Percentiles rank a stretch among this genome's conserved stretches.
Conservation (phyloP, 2,888 invertebrate genomes). For the Synergus laeviventris region DNA sequence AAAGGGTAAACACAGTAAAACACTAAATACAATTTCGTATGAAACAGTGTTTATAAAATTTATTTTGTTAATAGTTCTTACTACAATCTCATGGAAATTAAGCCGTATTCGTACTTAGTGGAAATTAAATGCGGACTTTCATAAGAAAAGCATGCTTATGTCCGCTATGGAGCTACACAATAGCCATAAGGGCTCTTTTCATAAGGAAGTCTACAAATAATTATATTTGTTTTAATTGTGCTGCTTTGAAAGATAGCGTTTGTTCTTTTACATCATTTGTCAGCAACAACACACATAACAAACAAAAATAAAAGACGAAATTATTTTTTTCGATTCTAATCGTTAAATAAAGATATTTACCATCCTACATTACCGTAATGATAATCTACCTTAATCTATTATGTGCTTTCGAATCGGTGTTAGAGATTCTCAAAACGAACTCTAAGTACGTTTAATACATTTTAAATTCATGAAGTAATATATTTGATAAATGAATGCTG, state of each 20-base stretch:
- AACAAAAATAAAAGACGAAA: background rate
- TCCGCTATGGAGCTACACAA: too few relatives aligned
- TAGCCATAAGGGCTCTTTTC: background rate
- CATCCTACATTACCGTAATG: background rate
- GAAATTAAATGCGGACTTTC: background rate
- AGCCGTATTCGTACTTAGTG: background rate
- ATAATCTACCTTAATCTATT: conserved; percentile 1
- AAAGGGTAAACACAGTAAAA: background rate
- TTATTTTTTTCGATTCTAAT: background rate
- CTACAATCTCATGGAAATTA: conserved; percentile 21
- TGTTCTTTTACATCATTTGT: background rate
- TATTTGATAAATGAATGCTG: conserved; percentile 30
- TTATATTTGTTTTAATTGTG: background rate
- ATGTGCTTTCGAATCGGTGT: background rate
- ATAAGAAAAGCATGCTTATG: too few relatives aligned
- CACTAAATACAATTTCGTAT: background rate
- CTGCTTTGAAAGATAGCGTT: background rate
- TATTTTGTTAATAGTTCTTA: background rate
- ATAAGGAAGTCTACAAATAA: background rate
- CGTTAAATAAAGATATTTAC: background rate
- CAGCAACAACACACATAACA: background rate
- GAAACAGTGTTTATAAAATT: conserved; percentile 29
- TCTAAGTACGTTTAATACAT: background rate
- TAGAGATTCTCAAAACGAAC: background rate
- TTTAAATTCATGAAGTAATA: background rate